Conservation (phyloP, 92 coral and sea anemone genomes). For the Meandrina meandrites region DNA sequence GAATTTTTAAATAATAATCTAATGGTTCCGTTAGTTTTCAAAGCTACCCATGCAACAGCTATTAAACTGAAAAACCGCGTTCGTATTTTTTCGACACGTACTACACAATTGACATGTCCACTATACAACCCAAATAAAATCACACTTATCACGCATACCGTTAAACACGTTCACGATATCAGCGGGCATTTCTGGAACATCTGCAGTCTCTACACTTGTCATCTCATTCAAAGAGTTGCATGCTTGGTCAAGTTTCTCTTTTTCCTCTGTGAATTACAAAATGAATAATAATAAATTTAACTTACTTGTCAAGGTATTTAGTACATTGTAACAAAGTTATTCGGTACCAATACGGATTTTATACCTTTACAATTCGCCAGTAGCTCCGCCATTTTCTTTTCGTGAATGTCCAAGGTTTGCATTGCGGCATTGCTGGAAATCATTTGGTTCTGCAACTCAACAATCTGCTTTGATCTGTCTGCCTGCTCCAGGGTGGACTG, state of each 20-base stretch:
- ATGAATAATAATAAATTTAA: background rate
- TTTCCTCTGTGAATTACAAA: background rate
- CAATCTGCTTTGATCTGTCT: background rate
- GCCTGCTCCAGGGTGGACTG: background rate
- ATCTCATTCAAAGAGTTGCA: background rate
- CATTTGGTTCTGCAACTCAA: background rate
- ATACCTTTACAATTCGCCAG: constrained; percentile 1
- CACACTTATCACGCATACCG: background rate
- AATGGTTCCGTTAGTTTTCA: no score
- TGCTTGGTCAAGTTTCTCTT: background rate
- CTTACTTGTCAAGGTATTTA: background rate
- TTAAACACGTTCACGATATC: background rate
- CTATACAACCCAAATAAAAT: no score
- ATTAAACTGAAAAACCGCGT: no score
- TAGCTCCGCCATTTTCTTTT: background rate
- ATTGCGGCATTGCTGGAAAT: background rate
- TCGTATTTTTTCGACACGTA: no score
- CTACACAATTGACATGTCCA: no score
- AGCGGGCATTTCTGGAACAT: background rate
- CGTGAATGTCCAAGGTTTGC: background rate
- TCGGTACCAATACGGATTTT: no score
- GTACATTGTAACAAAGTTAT: no score
- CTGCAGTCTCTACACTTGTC: background rate
- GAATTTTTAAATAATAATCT: no score
- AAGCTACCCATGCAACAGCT: no score